Base-by-base conservation (phyloP, 2,113 vertebrate species). In the Hippopotamus amphibius region DNA sequence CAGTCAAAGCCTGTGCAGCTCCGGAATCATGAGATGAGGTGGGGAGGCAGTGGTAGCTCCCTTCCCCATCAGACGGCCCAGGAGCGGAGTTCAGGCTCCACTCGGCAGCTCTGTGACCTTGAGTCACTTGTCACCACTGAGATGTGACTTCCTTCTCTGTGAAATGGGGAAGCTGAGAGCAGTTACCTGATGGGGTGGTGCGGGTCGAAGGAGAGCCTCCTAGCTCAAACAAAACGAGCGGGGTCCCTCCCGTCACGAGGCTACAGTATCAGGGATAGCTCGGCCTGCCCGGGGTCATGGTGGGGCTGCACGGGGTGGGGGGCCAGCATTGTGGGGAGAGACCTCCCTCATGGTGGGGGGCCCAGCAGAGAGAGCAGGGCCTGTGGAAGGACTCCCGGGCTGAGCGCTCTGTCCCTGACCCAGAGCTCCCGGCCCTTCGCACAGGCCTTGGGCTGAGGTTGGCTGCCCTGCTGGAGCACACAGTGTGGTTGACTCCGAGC, bases 191-290 rank as follows among this genome's bases (percentile, higher is more conserved):
- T 0, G 14, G 30, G 46, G 2, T 24, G 13, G 41, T 37, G 3
- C 19, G 2, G 63, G 12, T 26, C 1, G 17, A 37, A 80, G 84
- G 69, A 37, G 24, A 6, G 1, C 41, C 68, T 61, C 22, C 43
- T 7, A 46, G 37, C 19, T 8, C 68, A 1, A 17, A 50, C 4
- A 26, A 14, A 66, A 15, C 19, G 22, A 24, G 59, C 4, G 0
- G n/a, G 30, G 28, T 15, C 57, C n/a, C 41, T 6, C 5, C 22
- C 63, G 15, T 48, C 9, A 17, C 0, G 0, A 15, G 14, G 41
- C 24, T 4, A 2, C 22, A 6, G 55, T 61, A 57, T 13, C 65
- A 9, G 46, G 74, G 37, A 17, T 6, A 26, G 69, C 82, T 63
- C 5, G 13, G 55, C 48, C 24, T 16, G 53, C 37, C 9, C 0